These are phyloP conservation scores for Rhynchopsitta pachyrhyncha DNA, from an alignment of 2,113 vertebrate species.

Conservation along the genomic window DNA sequence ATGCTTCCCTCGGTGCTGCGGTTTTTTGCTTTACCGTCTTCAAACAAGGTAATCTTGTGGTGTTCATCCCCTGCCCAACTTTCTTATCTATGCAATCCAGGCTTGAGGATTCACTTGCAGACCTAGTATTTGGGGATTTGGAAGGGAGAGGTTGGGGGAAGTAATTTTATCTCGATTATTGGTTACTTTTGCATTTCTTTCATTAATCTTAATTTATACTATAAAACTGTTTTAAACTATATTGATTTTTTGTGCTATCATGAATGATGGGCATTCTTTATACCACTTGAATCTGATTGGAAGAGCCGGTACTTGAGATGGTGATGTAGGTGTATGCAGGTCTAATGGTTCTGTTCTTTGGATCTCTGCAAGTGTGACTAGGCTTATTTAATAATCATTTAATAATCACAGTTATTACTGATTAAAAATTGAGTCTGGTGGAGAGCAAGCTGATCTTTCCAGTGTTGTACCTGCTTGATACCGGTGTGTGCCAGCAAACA, in stretches of 20 bases:
- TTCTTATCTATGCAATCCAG: constrained; percentile 66
- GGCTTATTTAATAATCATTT: neutral
- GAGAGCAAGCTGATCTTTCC: neutral
- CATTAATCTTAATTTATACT: neutral
- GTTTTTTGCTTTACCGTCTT: constrained; percentile 14
- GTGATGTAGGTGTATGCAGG: neutral
- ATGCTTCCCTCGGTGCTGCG: neutral
- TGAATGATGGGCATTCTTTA: neutral
- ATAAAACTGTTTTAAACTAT: neutral
- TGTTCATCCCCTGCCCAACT: constrained; percentile 1
- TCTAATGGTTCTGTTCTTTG: neutral
- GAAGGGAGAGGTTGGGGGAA: neutral
- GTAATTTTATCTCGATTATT: neutral
- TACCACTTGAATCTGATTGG: neutral
- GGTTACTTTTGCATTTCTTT: neutral
- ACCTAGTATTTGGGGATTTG: neutral
- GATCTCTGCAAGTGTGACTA: neutral
- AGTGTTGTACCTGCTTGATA: neutral
- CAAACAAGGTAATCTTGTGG: constrained; percentile 59
- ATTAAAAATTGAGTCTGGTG: neutral
- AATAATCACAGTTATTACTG: neutral
- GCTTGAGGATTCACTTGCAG: neutral
- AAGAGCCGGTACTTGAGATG: neutral
- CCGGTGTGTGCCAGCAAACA: neutral
- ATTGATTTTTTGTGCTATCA: neutral